A percentile compares a stretch with the other conserved stretches of the same genome.
phyloP scores from a whole-genome alignment of 2,888 invertebrate genomes.

The Drosophila prostipennis region DNA sequence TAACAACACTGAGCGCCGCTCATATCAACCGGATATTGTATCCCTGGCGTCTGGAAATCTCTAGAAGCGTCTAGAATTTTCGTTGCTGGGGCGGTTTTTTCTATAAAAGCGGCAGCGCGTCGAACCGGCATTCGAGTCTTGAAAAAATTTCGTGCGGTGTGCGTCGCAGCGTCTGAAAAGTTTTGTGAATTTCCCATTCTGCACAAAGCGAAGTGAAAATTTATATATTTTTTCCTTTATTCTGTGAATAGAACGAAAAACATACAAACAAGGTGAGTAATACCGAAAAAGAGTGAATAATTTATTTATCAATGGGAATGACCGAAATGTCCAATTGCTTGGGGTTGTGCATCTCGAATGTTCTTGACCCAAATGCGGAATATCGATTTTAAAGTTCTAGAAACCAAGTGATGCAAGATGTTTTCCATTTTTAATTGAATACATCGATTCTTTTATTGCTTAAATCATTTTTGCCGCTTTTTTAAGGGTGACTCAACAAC shows the following conservation, averaged over 20 bases:
- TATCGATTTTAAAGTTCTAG: slow-evolving; percentile 57
- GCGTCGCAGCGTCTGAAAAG: slow-evolving; percentile 32
- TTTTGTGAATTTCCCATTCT: slow-evolving; percentile 61
- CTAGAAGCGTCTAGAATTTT: slow-evolving; percentile 74
- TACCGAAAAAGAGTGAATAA: not conserved
- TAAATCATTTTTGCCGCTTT: slow-evolving; percentile 5
- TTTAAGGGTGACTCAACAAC: slow-evolving; percentile 5
- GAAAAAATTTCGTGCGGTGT: slow-evolving; percentile 66
- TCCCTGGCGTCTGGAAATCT: slow-evolving; percentile 70
- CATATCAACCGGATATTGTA: slow-evolving; percentile 58
- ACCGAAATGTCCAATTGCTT: not conserved
- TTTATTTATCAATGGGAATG: not conserved
- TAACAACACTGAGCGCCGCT: slow-evolving; percentile 3
- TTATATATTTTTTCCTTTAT: slow-evolving; percentile 53
- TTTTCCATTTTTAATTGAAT: not conserved
- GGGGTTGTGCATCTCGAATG: slow-evolving; percentile 2
- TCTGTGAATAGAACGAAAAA: slow-evolving; percentile 56
- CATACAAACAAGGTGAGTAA: slow-evolving; percentile 73
- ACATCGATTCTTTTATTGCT: not conserved
- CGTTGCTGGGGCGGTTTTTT: slow-evolving; percentile 34
- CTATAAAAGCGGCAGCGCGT: slow-evolving; percentile 70
- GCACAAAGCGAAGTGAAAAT: slow-evolving; percentile 53
- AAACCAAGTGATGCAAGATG: slow-evolving; percentile 12
- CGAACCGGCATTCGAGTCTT: slow-evolving; percentile 70
- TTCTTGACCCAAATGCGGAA: slow-evolving; percentile 45